A percentile compares a stretch with the other conserved stretches of the same genome.
These are phyloP conservation scores for Scaptodrosophila latifasciaeformis DNA, from an alignment of 2,888 invertebrate genomes.

Conservation along the genomic window DNA sequence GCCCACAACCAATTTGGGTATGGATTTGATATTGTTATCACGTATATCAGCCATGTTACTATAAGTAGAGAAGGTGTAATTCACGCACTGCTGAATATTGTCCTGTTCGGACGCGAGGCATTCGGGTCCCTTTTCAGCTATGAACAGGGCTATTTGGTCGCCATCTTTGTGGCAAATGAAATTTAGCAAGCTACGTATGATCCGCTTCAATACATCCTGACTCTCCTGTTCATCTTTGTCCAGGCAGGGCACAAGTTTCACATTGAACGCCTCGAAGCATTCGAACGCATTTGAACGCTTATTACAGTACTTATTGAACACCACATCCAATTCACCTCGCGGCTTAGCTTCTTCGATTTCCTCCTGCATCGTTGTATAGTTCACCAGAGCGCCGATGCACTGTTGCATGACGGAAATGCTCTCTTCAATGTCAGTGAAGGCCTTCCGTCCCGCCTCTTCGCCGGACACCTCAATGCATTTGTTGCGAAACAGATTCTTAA, in stretches of 20 bases:
- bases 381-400: constrained; percentile 79
- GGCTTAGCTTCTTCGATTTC: constrained; percentile 84
- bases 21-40: constrained; percentile 73
- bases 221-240: constrained; percentile 79
- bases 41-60: constrained; percentile 73
- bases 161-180: constrained; percentile 88
- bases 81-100: constrained; percentile 80
- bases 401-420: constrained; percentile 72
- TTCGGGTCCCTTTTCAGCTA: constrained; percentile 87
- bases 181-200: constrained; percentile 81
- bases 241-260: constrained; percentile 80
- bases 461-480: constrained; percentile 82
- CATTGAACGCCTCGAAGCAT: constrained; percentile 79
- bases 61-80: constrained; percentile 78
- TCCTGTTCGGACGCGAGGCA: constrained; percentile 80
- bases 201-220: constrained; percentile 79
- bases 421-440: constrained; percentile 77
- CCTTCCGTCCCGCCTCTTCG: constrained; percentile 75
- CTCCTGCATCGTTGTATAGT: constrained; percentile 77
- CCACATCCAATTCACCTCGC: constrained; percentile 81
- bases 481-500: constrained; percentile 77
- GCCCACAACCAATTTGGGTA: constrained; percentile 80
- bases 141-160: constrained; percentile 87
- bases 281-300: constrained; percentile 74
- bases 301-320: constrained; percentile 84